These are phyloP conservation scores for Heliopora coerulea DNA, from an alignment of 92 coral and sea anemone species.

Conservation along the genomic window DNA sequence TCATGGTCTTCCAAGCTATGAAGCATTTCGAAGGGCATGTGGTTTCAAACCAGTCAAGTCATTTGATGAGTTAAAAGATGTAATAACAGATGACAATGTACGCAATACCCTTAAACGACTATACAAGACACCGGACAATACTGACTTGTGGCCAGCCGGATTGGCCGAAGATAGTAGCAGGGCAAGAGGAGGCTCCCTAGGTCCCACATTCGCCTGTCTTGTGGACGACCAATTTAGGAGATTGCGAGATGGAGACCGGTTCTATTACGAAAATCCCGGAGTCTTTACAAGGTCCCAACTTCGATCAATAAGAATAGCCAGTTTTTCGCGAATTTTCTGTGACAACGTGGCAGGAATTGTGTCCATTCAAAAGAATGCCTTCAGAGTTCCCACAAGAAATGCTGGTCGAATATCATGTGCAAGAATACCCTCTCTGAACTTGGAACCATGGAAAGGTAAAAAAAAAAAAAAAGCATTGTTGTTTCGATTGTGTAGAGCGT, in stretches of 20 bases:
- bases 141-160: slow-evolving; percentile 33
- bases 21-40: slow-evolving; percentile 40
- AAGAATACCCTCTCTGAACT: slow-evolving; percentile 2
- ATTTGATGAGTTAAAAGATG: neutral
- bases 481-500: no score
- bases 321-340: slow-evolving; percentile 8
- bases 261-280: neutral
- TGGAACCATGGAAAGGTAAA: slow-evolving; percentile 8
- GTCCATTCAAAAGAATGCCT: slow-evolving; percentile 21
- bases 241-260: slow-evolving; percentile 24
- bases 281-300: slow-evolving; percentile 1
- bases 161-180: slow-evolving; percentile 13
- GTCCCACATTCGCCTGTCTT: slow-evolving; percentile 24
- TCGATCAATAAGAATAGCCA: neutral
- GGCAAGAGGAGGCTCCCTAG: slow-evolving; percentile 17
- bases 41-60: slow-evolving; percentile 14
- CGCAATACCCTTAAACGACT: neutral
- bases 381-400: neutral
- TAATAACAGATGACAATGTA: neutral
- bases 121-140: neutral
- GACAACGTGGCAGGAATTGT: slow-evolving; percentile 15
- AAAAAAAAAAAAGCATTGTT: no score
- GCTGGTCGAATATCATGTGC: slow-evolving; percentile 9
- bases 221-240: neutral
- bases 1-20: slow-evolving; percentile 18